Evolutionary conservation across 2,797 vertebrate species (phyloP).

Genomic region (Megalops cyprinoides): DNA sequence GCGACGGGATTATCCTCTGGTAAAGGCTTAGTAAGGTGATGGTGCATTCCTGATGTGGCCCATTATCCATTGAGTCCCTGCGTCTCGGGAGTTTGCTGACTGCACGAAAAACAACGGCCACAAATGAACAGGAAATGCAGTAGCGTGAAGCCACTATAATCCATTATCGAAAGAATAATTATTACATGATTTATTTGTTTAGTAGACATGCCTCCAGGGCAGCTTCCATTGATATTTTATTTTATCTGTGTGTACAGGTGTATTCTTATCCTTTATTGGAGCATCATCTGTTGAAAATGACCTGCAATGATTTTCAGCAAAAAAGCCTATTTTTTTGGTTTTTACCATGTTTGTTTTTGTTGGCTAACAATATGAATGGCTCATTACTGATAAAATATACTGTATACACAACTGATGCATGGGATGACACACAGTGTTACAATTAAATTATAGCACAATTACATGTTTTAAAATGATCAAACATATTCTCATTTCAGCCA

Average conservation of each 20-base stretch:
- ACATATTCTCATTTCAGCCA: neutral
- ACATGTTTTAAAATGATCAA: neutral
- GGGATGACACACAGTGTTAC: neutral
- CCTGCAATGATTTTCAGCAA: neutral
- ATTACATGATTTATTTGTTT: conserved; percentile 33
- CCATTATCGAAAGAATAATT: conserved; percentile 29
- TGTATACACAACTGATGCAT: neutral
- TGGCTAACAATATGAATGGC: neutral
- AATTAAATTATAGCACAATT: neutral
- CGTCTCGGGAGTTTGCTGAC: conserved; percentile 7
- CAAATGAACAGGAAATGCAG: neutral
- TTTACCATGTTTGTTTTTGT: neutral
- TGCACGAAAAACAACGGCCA: conserved; percentile 10
- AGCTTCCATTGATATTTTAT: conserved; percentile 10
- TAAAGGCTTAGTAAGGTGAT: conserved; percentile 47
- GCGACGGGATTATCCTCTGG: conserved; percentile 51
- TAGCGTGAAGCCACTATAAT: conserved; percentile 25
- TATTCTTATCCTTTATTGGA: neutral
- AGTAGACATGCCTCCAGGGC: neutral
- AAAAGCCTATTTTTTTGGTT: neutral
- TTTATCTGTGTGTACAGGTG: neutral
- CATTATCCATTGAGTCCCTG: neutral
- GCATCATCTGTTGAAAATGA: neutral
- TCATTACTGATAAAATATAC: no score
- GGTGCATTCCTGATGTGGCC: conserved; percentile 31